Percentiles rank a stretch among this genome's conserved stretches.
These are phyloP conservation scores for Ctenopoma multispine DNA, from an alignment of 2,797 vertebrate species.

Conservation along the genomic window DNA sequence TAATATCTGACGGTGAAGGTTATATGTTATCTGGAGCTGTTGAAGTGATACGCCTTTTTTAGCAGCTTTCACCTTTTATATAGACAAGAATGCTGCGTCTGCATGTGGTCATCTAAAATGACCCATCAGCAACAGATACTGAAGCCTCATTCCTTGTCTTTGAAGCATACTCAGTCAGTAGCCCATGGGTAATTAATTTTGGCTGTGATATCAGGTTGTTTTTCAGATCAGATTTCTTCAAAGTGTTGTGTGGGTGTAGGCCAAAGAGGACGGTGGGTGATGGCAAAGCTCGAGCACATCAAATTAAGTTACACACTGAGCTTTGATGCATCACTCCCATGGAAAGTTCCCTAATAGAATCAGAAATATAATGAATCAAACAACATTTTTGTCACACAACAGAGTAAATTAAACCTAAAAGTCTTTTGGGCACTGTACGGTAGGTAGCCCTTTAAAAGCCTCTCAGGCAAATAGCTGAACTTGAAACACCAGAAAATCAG, in stretches of 20 bases:
- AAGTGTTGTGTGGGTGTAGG: conserved; percentile 61
- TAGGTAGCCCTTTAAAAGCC: conserved; percentile 19
- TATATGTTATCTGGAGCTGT: neutral
- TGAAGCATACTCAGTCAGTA: conserved; percentile 56
- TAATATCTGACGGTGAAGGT: neutral
- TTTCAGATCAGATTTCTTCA: conserved; percentile 74
- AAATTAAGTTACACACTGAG: conserved; percentile 50
- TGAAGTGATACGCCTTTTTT: neutral
- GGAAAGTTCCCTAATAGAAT: conserved; percentile 39
- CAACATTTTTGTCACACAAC: conserved; percentile 15
- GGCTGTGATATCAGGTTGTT: conserved; percentile 71
- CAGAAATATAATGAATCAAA: conserved; percentile 29
- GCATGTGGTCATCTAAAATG: conserved; percentile 43
- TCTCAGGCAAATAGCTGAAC: conserved; percentile 31
- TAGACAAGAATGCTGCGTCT: conserved; percentile 16
- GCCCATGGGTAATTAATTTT: conserved; percentile 71
- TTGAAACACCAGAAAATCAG: conserved; percentile 58
- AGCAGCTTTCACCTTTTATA: conserved; percentile 60
- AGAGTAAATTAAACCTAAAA: conserved; percentile 1
- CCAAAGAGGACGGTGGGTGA: conserved; percentile 49
- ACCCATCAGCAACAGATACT: conserved; percentile 39
- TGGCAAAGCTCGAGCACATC: conserved; percentile 48
- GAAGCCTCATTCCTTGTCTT: conserved; percentile 52
- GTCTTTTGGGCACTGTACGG: fast-evolving
- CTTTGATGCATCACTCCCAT: conserved; percentile 53